Base-by-base conservation (phyloP, 2,888 invertebrate genomes). In the Tipula vernalis region DNA sequence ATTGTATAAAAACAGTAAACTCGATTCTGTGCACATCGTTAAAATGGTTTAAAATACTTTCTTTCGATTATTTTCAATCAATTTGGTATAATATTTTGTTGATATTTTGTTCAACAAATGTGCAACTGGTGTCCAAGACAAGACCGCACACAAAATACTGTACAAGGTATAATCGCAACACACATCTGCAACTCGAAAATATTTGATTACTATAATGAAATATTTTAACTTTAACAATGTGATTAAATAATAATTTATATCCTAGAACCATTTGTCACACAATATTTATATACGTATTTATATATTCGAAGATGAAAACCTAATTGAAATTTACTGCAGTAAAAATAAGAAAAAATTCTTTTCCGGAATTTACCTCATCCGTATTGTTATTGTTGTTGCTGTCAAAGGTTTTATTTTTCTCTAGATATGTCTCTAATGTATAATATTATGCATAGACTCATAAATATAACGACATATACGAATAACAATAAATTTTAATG, bases 401-500 rank as follows among this genome's bases (percentile, higher is more conserved):
- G 51, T 51, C 51, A 51, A 51, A 51, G 15, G 15, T 15, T n/a
- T 51, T 71, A n/a, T 71, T 10, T 71, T 28, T 71, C 15, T 51
- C 18, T 71, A 28, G 28, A 71, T 28, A n/a, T 28, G 71, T 71
- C 71, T 71, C 71, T 71, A 71, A 71, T 71, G 71, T 18, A 71
- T 71, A 71, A 28, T 71, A 71, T 28, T 47, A 47, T 47, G n/a
- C 5, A n/a, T 5, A 47, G n/a, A 47, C n/a, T n/a, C n/a, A 47
- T 47, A 47, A 4, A 71, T 71, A 71, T 71, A 71, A 6, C 18
- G 18, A 71, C 28, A 71, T 10, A 71, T 71, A 71, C 18, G 28
- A 71, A 71, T 71, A 71, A 71, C 71, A 71, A 71, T 71, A 71
- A 71, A 71, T 71, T 71, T 71, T 71, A 71, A 71, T 71, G 71